Evolutionary conservation across 2,888 invertebrate genomes (phyloP).

Genomic region (Chloroclysta siterata): DNA sequence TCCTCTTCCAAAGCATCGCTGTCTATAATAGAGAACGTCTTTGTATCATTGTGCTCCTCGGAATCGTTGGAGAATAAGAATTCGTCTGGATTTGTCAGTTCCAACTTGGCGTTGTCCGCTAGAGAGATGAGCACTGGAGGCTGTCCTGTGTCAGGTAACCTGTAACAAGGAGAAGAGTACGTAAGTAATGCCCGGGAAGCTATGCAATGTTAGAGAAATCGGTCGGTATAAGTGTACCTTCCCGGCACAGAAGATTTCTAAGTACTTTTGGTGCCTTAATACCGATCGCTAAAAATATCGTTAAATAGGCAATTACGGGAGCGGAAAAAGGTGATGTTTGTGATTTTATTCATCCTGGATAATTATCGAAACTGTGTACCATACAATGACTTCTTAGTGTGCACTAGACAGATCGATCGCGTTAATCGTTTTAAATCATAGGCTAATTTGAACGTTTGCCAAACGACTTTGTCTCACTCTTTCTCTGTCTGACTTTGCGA

Average conservation of each 20-base stretch:
- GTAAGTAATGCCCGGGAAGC: conserved; percentile 23
- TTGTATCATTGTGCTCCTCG: conserved; percentile 74
- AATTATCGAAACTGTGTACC: conserved; percentile 5
- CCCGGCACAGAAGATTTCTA: conserved; percentile 13
- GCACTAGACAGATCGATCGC: background rate
- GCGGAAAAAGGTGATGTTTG: background rate
- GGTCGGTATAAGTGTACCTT: conserved; percentile 1
- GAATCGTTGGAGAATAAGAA: conserved; percentile 77
- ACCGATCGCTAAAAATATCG: conserved; percentile 1
- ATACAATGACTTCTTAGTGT: background rate
- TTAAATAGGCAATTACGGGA: background rate
- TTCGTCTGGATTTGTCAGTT: conserved; percentile 84
- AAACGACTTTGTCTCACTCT: background rate
- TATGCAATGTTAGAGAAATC: conserved; percentile 10
- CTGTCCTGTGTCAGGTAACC: conserved; percentile 87
- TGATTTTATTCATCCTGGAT: conserved; percentile 4
- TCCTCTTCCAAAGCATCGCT: conserved; percentile 57
- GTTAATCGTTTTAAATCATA: conserved; percentile 7
- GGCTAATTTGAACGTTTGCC: conserved; percentile 6
- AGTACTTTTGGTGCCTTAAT: background rate
- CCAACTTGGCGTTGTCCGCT: conserved; percentile 85
- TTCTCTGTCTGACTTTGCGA: background rate
- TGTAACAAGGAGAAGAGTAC: conserved; percentile 62
- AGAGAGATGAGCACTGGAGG: conserved; percentile 85
- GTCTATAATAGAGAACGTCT: conserved; percentile 70